These are phyloP conservation scores for Patiria pectinifera DNA, from an alignment of 53 echinoderm and acorn worm genomes.

Conservation along the genomic window DNA sequence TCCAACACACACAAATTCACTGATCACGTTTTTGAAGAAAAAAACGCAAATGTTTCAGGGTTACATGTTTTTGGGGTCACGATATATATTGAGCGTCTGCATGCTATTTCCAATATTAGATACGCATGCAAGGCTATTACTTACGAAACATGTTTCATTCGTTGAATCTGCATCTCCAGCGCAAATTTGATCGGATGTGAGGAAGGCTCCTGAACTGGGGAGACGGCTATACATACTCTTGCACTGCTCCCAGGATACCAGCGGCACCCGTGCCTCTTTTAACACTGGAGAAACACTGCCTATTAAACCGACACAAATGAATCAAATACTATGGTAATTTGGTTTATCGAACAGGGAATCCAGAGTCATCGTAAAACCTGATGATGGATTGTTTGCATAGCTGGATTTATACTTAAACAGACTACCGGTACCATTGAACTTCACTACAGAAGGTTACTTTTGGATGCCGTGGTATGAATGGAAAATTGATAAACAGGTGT, in stretches of 20 bases:
- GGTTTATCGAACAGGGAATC: background rate
- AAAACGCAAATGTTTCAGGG: too few species aligned
- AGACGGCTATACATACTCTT: background rate
- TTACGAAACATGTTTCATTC: background rate
- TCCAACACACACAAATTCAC: too few species aligned
- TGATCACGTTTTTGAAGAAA: too few species aligned
- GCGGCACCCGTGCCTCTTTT: conserved; percentile 4
- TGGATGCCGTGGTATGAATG: too few species aligned
- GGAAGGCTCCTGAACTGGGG: background rate
- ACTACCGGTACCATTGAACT: too few species aligned
- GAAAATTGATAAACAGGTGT: too few species aligned
- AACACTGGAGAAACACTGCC: background rate
- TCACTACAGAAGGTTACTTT: too few species aligned
- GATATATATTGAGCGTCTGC: too few species aligned
- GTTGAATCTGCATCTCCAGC: background rate
- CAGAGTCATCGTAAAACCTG: too few species aligned
- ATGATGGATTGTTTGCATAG: too few species aligned
- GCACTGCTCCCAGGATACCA: background rate
- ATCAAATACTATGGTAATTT: background rate
- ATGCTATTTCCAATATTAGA: background rate
- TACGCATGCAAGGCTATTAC: background rate
- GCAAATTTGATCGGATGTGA: conserved; percentile 14
- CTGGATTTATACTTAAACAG: too few species aligned
- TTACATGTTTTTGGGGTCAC: too few species aligned
- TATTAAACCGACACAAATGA: background rate